phyloP scores from a whole-genome alignment of 2,888 invertebrate species.

The Scaeva pyrastri region DNA sequence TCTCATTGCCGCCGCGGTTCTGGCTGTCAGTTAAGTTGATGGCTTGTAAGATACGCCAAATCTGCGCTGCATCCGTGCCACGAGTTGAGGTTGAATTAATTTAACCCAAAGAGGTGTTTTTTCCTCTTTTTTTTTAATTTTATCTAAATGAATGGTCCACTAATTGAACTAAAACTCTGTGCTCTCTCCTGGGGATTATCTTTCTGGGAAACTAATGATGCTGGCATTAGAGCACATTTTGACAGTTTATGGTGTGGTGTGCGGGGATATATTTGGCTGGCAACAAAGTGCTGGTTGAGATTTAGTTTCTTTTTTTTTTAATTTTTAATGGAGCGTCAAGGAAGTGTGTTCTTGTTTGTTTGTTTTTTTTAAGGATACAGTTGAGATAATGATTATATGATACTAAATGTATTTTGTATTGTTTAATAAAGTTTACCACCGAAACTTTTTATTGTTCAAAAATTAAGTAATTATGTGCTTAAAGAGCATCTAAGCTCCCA shows the following conservation, averaged over 20 bases:
- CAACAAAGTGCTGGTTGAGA: constrained; percentile 33
- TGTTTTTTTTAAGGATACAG: too few relatives aligned
- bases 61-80: constrained; percentile 34
- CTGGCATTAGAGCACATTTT: constrained; percentile 36
- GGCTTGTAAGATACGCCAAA: constrained; percentile 29
- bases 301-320: not conserved
- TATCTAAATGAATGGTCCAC: constrained; percentile 53
- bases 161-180: constrained; percentile 58
- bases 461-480: too few relatives aligned
- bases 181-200: constrained; percentile 54
- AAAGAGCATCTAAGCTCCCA: too few relatives aligned
- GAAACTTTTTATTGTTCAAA: too few relatives aligned
- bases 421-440: too few relatives aligned
- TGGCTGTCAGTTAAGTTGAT: not conserved
- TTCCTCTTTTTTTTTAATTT: constrained; percentile 1
- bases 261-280: constrained; percentile 31
- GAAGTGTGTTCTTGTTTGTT: not conserved
- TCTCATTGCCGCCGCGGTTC: not conserved
- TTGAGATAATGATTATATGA: too few relatives aligned
- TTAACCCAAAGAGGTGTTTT: constrained; percentile 35
- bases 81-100: constrained; percentile 43
- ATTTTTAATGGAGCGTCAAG: not conserved
- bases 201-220: constrained; percentile 58
- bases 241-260: constrained; percentile 28
- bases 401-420: too few relatives aligned